phyloP scores from a whole-genome alignment of 1,140 invertebrate species.

The Triops longicaudatus region DNA sequence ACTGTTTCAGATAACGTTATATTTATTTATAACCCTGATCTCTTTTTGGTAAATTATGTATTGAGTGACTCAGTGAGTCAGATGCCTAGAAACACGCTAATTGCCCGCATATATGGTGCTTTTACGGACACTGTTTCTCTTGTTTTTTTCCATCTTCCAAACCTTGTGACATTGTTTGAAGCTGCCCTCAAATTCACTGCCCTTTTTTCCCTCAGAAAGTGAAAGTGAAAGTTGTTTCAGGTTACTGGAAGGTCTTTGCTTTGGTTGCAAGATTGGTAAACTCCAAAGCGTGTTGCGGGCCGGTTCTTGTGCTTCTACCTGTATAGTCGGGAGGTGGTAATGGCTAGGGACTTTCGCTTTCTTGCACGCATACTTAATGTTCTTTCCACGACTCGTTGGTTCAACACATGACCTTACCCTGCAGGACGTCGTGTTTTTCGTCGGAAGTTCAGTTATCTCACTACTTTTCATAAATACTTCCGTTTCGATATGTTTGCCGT shows the following conservation, averaged over 20 bases:
- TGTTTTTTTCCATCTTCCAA: neutral
- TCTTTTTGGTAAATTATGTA: too few species aligned
- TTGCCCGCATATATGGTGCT: neutral
- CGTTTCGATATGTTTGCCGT: too few species aligned
- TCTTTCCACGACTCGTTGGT: neutral
- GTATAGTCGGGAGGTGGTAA: neutral
- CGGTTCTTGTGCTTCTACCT: neutral
- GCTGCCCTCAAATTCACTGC: neutral
- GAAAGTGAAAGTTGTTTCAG: slow-evolving; percentile 1
- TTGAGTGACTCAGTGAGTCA: too few species aligned
- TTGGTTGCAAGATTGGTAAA: neutral
- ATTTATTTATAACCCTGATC: too few species aligned
- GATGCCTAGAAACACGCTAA: too few species aligned
- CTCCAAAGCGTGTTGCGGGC: neutral
- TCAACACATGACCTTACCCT: neutral
- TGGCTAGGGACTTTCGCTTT: neutral
- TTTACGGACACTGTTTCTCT: neutral
- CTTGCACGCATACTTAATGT: neutral
- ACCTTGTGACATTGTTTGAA: neutral
- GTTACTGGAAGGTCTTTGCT: neutral
- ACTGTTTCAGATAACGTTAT: too few species aligned
- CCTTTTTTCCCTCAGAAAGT: neutral
- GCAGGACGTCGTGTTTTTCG: neutral
- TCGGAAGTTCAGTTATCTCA: neutral
- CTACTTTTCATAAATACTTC: neutral